phyloP scores from a whole-genome alignment of 2,113 vertebrate genomes.

The Elanoides forficatus region DNA sequence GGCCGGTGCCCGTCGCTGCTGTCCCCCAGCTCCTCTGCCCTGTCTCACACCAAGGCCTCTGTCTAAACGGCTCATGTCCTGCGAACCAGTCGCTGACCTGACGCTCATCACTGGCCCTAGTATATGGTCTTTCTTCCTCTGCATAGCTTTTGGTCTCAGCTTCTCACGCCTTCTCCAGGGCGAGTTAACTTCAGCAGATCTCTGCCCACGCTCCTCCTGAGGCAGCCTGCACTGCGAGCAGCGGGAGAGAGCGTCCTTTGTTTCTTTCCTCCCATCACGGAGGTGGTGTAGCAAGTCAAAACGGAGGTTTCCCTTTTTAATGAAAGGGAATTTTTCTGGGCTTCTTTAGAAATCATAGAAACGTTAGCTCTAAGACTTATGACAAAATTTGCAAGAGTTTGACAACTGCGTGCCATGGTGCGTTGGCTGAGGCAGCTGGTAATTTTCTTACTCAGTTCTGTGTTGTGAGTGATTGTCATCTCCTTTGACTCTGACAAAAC shows the following conservation, averaged over 20 bases:
- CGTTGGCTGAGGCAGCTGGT: slow-evolving; percentile 57
- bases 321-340: background rate
- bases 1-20: fast-evolving
- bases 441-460: background rate
- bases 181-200: too few relatives aligned
- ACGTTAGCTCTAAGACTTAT: background rate
- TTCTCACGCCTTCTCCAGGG: fast-evolving
- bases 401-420: slow-evolving; percentile 1
- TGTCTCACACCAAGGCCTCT: background rate
- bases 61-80: background rate
- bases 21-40: too few relatives aligned
- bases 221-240: background rate
- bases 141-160: fast-evolving
- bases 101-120: background rate
- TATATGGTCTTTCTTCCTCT: fast-evolving
- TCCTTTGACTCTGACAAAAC: slow-evolving; percentile 7
- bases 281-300: background rate
- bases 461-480: slow-evolving; percentile 31
- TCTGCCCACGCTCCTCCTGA: background rate
- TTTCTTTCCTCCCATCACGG: fast-evolving
- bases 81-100: background rate
- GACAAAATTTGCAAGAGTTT: slow-evolving; percentile 41
- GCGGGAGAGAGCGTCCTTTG: fast-evolving
- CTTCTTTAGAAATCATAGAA: background rate
- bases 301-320: background rate